These are phyloP conservation scores for Apteryx owenii DNA, from an alignment of 2,113 vertebrate species.

Conservation along the genomic window DNA sequence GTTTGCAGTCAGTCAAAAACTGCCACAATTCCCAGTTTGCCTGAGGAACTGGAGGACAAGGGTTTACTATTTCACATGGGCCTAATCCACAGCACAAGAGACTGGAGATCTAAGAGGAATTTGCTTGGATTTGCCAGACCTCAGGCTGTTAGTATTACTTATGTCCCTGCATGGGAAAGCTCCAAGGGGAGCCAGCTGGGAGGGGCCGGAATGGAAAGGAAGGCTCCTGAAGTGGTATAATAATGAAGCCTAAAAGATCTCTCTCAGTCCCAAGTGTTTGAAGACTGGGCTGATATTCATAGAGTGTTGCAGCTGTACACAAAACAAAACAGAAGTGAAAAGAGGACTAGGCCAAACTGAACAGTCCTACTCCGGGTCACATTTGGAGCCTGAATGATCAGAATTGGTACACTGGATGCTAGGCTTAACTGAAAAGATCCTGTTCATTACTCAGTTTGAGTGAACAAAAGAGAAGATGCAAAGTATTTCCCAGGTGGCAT, in stretches of 20 bases:
- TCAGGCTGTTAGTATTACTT: not conserved
- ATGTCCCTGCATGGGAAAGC: not conserved
- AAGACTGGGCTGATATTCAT: not conserved
- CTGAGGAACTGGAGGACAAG: not conserved
- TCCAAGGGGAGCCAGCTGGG: not conserved
- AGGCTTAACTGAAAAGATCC: not conserved
- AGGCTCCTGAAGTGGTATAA: not conserved
- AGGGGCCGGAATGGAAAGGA: not conserved
- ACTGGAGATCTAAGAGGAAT: not conserved
- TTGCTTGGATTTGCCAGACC: not conserved
- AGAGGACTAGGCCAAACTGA: not conserved
- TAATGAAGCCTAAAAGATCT: not conserved
- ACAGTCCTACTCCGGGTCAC: not conserved
- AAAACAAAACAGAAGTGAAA: not conserved
- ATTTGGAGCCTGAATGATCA: not conserved
- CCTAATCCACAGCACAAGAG: not conserved
- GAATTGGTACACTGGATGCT: not conserved
- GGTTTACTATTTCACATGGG: not conserved
- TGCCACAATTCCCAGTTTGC: not conserved
- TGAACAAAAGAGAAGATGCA: not conserved
- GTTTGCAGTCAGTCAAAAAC: conserved; percentile 41
- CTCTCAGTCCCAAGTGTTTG: not conserved
- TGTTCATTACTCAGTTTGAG: not conserved
- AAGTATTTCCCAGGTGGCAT: not conserved
- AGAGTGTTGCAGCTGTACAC: not conserved